phyloP scores from a whole-genome alignment of 2,113 vertebrate species.

The Clarias macrocephalus region DNA sequence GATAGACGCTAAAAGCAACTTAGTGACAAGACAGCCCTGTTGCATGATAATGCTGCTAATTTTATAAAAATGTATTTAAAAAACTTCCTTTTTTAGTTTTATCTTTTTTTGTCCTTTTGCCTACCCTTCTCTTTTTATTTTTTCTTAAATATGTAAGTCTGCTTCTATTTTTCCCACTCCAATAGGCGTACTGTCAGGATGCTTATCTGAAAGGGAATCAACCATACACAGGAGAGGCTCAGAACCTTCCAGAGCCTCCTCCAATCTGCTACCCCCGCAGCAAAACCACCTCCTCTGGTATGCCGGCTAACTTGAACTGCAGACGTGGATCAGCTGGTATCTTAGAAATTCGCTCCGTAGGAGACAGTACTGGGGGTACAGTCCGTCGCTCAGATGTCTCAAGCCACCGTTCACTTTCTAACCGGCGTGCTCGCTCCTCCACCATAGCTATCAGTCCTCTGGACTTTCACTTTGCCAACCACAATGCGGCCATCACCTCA shows the following conservation, averaged over 20 bases:
- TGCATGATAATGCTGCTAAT: neutral
- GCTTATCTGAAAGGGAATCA: conserved; percentile 87
- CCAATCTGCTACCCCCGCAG: conserved; percentile 75
- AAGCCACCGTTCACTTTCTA: conserved; percentile 14
- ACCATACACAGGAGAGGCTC: conserved; percentile 79
- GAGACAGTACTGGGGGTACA: conserved; percentile 38
- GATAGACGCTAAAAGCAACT: neutral
- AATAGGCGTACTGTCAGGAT: conserved; percentile 89
- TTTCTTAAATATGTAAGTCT: neutral
- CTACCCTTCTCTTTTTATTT: neutral
- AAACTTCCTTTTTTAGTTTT: neutral
- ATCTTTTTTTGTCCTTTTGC: neutral
- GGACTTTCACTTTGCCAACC: conserved; percentile 73
- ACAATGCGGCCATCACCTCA: conserved; percentile 74
- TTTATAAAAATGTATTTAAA: neutral
- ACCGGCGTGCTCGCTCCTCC: conserved; percentile 59
- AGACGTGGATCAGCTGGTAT: conserved; percentile 50
- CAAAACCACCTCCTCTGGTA: conserved; percentile 64
- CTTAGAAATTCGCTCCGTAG: conserved; percentile 58
- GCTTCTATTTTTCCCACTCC: conserved; percentile 10
- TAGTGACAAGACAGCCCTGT: neutral
- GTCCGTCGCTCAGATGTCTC: conserved; percentile 50
- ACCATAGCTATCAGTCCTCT: conserved; percentile 65
- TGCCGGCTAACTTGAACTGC: conserved; percentile 67
- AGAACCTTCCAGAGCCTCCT: conserved; percentile 83